Evolutionary conservation across 2,888 invertebrate species (phyloP), one percentile per base, ranked within the genome.

Genomic region (Brachyopa scutellaris): DNA sequence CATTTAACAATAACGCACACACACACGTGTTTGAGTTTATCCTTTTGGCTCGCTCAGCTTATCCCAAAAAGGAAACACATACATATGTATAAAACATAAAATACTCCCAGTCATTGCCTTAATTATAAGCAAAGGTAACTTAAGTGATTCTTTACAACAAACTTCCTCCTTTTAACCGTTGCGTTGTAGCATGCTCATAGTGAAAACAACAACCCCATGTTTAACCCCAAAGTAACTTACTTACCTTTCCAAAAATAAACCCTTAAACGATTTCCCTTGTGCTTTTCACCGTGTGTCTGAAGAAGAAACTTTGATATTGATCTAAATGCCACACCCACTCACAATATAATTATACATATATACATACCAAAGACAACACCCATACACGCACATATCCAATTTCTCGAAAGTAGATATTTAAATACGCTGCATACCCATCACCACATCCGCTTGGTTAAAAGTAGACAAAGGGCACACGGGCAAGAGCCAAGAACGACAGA

Each of bases 301-400:
- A n/a, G 38, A 55, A 59, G 31, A 51, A 79, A 66, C 45, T 26
- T 59, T 79, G 70, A 76, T 76, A 82, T 70, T 76, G 80, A 82
- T 82, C 76, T 82, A 64, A 70, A 19, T 66, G 80, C 80, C 80
- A 70, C 80, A 76, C 80, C 80, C 80, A 70, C 80, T 53, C 45
- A 49, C 21, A 55, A 72, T 51, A 45, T 6, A 57, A 26, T 47
- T 15, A 29, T 2, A 42, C 23, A 21, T 7, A 33, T 1, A 53
- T 38, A 45, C 21, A 40, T 21, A 21, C 40, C 33, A 4, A 5
- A 3, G 6, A 3, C 3, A 26, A 6, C 26, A 26, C 26, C 26
- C 26, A 26, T 26, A 26, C 26, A 26, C 26, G 26, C 6, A n/a
- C 9, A 47, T 49, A 51, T 17, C 8, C 23, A 45, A 40, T 57